Conservation (phyloP, 2,797 vertebrate genomes). For the Peromyscus aztecus region DNA sequence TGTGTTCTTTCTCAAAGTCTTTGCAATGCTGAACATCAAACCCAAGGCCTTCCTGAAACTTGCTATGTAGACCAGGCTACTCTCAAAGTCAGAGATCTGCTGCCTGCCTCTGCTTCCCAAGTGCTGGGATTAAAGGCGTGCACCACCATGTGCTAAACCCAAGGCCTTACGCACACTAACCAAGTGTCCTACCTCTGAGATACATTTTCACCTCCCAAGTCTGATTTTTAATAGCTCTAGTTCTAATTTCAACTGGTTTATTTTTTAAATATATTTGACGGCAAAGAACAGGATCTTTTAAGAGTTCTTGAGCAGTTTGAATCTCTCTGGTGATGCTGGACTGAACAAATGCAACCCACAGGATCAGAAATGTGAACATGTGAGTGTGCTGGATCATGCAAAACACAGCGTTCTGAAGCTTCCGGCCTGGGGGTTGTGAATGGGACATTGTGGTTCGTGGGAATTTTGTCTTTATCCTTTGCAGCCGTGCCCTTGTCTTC, state of each 20-base stretch:
- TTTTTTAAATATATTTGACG: conserved; percentile 54
- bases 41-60: neutral
- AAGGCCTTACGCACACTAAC: neutral
- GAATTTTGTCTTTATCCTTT: conserved; percentile 45
- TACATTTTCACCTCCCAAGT: neutral
- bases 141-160: neutral
- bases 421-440: neutral
- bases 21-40: neutral
- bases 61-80: neutral
- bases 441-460: conserved; percentile 1
- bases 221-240: neutral
- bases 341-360: conserved; percentile 6
- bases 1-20: neutral
- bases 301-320: conserved; percentile 33
- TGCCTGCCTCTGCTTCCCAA: neutral
- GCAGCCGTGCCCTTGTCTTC: conserved; percentile 89
- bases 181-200: neutral
- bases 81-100: neutral
- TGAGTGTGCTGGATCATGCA: accelerated
- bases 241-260: neutral
- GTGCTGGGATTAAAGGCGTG: neutral
- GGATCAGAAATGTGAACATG: conserved; percentile 20
- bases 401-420: conserved; percentile 8
- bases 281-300: conserved; percentile 82
- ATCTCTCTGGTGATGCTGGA: neutral